Evolutionary conservation across 2,888 invertebrate genomes (phyloP).

Genomic region (Macrophya alboannulata): DNA sequence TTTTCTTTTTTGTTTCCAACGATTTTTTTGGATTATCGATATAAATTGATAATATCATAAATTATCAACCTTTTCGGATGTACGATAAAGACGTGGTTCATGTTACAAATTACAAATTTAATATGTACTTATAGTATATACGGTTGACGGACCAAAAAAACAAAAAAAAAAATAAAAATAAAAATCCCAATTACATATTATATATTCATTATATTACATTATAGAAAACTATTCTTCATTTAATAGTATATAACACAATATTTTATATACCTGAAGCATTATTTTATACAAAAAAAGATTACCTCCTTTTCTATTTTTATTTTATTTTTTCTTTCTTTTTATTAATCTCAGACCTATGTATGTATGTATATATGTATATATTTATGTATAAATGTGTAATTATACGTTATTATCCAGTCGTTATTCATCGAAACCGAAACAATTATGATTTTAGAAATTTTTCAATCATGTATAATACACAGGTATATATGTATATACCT

Average conservation of each 20-base stretch:
- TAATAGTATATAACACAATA: neutral
- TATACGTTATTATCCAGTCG: neutral
- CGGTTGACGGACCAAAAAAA: no score
- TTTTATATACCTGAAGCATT: neutral
- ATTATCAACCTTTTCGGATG: conserved; percentile 7
- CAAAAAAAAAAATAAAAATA: neutral
- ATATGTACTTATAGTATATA: conserved; percentile 1
- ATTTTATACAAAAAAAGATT: neutral
- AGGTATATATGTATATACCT: neutral
- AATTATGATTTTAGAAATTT: neutral
- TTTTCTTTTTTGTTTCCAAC: neutral
- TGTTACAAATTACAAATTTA: neutral
- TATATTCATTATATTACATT: neutral
- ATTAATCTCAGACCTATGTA: neutral
- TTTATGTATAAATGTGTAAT: neutral
- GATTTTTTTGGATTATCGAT: neutral
- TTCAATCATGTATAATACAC: neutral
- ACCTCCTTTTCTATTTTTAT: no score
- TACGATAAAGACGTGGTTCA: neutral
- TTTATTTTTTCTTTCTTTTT: neutral
- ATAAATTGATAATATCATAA: neutral
- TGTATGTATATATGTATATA: no score
- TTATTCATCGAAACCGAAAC: neutral
- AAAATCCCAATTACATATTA: no score
- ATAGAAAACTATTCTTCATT: neutral